These are phyloP conservation scores for Drosophila triauraria DNA, from an alignment of 1,140 invertebrate genomes.

Conservation along the genomic window DNA sequence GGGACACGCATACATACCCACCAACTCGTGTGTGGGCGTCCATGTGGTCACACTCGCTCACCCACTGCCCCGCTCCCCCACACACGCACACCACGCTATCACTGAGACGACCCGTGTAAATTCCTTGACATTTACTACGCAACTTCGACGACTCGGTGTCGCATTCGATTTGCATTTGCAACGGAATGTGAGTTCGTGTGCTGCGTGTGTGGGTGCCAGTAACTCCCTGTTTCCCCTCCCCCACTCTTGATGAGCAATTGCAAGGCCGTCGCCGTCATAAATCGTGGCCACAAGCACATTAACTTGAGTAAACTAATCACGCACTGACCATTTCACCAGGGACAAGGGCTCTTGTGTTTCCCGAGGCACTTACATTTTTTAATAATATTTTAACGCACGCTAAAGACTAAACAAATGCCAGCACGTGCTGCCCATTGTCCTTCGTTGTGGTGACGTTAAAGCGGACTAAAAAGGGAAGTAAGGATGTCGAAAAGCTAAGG, in stretches of 20 bases:
- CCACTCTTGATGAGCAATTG: constrained; percentile 7
- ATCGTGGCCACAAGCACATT: constrained; percentile 44
- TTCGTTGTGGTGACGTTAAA: constrained; percentile 37
- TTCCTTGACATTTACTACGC: constrained; percentile 82
- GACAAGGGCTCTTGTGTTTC: not conserved
- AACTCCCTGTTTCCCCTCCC: not conserved
- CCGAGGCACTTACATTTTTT: constrained; percentile 44
- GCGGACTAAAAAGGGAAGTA: constrained; percentile 7
- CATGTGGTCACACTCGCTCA: constrained; percentile 19
- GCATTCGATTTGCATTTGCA: constrained; percentile 76
- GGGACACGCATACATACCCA: constrained; percentile 48
- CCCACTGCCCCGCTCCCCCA: constrained; percentile 11
- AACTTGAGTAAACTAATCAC: constrained; percentile 40
- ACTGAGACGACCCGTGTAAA: constrained; percentile 70
- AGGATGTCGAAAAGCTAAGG: constrained; percentile 10
- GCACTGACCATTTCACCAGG: constrained; percentile 57
- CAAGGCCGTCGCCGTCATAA: constrained; percentile 48
- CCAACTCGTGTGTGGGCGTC: constrained; percentile 20
- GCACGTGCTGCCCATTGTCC: constrained; percentile 51
- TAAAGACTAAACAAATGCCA: constrained; percentile 44
- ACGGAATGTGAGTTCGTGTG: constrained; percentile 29
- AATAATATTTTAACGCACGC: constrained; percentile 51
- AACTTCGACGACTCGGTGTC: constrained; percentile 73
- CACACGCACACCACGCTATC: constrained; percentile 42
- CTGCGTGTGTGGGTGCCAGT: constrained; percentile 26